Evolutionary conservation across 2,113 vertebrate species (phyloP).

Genomic region (Agelaius phoeniceus): DNA sequence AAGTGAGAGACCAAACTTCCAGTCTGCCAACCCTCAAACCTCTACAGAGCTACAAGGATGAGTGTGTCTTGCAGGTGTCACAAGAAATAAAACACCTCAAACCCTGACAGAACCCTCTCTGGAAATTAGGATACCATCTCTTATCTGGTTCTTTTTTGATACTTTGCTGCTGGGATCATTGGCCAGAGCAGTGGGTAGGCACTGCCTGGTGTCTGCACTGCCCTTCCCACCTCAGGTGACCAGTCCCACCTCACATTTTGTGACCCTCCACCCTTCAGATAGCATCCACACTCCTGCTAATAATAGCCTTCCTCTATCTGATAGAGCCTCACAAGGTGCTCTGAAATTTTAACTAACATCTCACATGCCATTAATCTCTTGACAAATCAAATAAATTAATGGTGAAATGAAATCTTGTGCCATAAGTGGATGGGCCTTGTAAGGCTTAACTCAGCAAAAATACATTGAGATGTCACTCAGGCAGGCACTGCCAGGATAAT

Average conservation of each 20-base stretch:
- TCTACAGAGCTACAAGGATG: background rate
- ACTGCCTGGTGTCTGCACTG: background rate
- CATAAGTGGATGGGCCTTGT: slow-evolving; percentile 47
- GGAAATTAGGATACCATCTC: background rate
- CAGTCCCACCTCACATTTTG: background rate
- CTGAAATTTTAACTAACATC: slow-evolving; percentile 43
- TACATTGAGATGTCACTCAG: slow-evolving; percentile 45
- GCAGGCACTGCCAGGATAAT: slow-evolving; percentile 9
- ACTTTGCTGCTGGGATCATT: background rate
- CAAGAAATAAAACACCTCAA: background rate
- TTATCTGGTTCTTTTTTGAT: background rate
- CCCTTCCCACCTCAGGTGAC: background rate
- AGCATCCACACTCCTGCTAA: background rate
- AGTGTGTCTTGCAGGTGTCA: background rate
- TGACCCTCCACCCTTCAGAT: background rate
- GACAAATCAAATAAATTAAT: slow-evolving; percentile 66
- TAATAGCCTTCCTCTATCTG: background rate
- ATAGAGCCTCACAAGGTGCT: background rate
- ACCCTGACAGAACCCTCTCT: background rate
- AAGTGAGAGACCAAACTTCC: background rate
- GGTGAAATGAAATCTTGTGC: slow-evolving; percentile 50
- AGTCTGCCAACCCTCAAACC: background rate
- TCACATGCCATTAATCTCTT: slow-evolving; percentile 44
- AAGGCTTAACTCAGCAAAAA: slow-evolving; percentile 67
- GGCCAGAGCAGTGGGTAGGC: background rate